Conservation (phyloP, 2,888 invertebrate species). For the Athalia circularis region DNA sequence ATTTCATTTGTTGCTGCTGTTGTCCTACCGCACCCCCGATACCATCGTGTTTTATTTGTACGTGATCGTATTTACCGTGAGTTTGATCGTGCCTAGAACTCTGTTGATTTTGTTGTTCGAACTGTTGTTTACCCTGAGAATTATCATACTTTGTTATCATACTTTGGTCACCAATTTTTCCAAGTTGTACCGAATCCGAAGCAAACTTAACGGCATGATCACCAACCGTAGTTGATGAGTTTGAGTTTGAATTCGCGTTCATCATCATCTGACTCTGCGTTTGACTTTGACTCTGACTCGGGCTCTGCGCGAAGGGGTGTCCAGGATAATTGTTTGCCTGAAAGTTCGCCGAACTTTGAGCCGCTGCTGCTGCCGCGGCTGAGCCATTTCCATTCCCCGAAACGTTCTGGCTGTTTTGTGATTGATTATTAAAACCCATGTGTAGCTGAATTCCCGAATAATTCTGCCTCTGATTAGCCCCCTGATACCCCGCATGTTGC, state of each 20-base stretch:
- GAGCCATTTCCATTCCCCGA: neutral
- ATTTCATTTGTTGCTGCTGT: conserved; percentile 49
- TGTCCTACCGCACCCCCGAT: no score
- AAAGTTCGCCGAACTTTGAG: conserved; percentile 58
- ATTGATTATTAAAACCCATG: conserved; percentile 24
- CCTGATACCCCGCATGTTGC: conserved; percentile 38
- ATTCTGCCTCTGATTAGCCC: conserved; percentile 52
- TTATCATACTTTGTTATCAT: conserved; percentile 33
- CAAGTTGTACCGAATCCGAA: conserved; percentile 45
- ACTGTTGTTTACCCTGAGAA: conserved; percentile 6
- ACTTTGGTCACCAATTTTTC: conserved; percentile 60
- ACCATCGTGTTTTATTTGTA: conserved; percentile 59
- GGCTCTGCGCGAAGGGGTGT: conserved; percentile 49
- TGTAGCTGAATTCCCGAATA: conserved; percentile 57
- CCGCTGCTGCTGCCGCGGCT: conserved; percentile 52
- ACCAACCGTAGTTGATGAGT: conserved; percentile 29
- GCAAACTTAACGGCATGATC: conserved; percentile 59
- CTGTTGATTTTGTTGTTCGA: conserved; percentile 38
- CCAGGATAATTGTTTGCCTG: conserved; percentile 47
- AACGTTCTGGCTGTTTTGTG: neutral
- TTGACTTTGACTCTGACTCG: neutral
- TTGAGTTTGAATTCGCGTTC: conserved; percentile 35
- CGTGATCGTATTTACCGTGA: conserved; percentile 35
- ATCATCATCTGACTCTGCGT: neutral
- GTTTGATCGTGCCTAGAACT: conserved; percentile 59